Conservation (phyloP, 2,797 vertebrate genomes). For the Sebastolobus altivelis region DNA sequence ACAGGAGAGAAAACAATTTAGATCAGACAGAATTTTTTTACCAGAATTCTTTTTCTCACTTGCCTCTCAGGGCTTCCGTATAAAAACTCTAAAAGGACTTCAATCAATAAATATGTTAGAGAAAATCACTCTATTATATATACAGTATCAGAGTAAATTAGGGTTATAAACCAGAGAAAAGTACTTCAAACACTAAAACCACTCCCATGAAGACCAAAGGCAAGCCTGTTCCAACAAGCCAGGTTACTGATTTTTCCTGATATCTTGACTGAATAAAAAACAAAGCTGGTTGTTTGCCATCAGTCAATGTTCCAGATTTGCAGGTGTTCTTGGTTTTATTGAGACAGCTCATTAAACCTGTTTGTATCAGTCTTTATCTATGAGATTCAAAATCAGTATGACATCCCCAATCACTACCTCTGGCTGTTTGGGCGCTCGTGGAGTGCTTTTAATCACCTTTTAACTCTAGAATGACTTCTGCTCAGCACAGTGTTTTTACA, state of each 20-base stretch:
- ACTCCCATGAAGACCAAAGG: too few relatives aligned
- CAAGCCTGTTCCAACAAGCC: background rate
- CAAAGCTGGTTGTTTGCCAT: background rate
- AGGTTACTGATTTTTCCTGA: background rate
- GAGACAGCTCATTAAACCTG: background rate
- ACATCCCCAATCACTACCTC: constrained; percentile 25
- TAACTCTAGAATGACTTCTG: constrained; percentile 13
- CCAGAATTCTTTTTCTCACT: too few relatives aligned
- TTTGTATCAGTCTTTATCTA: constrained; percentile 43
- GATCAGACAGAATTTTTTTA: too few relatives aligned
- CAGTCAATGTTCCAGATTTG: background rate
- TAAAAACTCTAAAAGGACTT: too few relatives aligned
- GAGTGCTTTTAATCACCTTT: constrained; percentile 17
- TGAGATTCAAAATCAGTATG: constrained; percentile 58
- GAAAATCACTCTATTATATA: too few relatives aligned
- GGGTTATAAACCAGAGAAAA: too few relatives aligned
- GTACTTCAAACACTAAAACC: too few relatives aligned
- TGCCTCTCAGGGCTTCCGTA: too few relatives aligned
- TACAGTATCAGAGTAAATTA: too few relatives aligned
- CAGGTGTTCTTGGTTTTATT: background rate
- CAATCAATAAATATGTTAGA: too few relatives aligned
- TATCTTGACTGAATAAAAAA: background rate
- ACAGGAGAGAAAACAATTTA: too few relatives aligned
- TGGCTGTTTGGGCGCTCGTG: constrained; percentile 48
- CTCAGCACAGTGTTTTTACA: constrained; percentile 37